A percentile compares a stretch with the other conserved stretches of the same genome.
phyloP scores from a whole-genome alignment of 1,140 invertebrate genomes.

The Parasteatoda tepidariorum region DNA sequence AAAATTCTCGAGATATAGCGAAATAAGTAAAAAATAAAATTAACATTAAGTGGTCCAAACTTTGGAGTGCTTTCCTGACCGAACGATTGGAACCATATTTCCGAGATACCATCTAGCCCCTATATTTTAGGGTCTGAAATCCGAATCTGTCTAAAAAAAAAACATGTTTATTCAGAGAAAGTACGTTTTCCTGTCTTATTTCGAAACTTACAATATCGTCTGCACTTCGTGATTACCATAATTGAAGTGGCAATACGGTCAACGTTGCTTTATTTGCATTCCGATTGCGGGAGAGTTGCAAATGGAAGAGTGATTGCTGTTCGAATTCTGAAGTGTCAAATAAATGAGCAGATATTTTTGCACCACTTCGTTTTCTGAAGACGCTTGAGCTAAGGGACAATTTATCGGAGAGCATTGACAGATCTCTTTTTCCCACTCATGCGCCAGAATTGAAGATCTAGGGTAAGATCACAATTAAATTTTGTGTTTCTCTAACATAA shows the following conservation, averaged over 20 bases:
- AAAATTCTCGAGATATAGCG: too few species aligned
- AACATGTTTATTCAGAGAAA: too few species aligned
- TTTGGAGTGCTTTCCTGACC: too few species aligned
- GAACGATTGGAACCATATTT: too few species aligned
- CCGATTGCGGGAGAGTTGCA: slow-evolving; percentile 7
- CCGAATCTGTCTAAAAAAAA: too few species aligned
- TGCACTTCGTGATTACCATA: too few species aligned
- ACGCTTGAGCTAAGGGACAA: slow-evolving; percentile 19
- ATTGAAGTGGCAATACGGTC: slow-evolving; percentile 3
- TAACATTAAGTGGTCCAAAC: too few species aligned
- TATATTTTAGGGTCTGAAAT: too few species aligned
- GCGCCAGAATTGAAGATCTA: background rate
- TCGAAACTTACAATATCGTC: too few species aligned
- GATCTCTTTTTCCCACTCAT: slow-evolving; percentile 2
- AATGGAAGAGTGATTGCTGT: background rate
- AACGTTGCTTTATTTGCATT: slow-evolving; percentile 19
- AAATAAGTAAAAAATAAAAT: too few species aligned
- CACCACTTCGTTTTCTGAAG: background rate
- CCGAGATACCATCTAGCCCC: too few species aligned
- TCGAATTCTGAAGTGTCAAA: slow-evolving; percentile 22
- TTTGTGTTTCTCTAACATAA: background rate
- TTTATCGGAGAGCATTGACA: background rate
- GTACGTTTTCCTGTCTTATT: too few species aligned
- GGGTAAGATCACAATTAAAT: slow-evolving; percentile 22
- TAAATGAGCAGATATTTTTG: slow-evolving; percentile 8